Conservation (phyloP, 2,113 vertebrate genomes). For the Tiliqua scincoides region DNA sequence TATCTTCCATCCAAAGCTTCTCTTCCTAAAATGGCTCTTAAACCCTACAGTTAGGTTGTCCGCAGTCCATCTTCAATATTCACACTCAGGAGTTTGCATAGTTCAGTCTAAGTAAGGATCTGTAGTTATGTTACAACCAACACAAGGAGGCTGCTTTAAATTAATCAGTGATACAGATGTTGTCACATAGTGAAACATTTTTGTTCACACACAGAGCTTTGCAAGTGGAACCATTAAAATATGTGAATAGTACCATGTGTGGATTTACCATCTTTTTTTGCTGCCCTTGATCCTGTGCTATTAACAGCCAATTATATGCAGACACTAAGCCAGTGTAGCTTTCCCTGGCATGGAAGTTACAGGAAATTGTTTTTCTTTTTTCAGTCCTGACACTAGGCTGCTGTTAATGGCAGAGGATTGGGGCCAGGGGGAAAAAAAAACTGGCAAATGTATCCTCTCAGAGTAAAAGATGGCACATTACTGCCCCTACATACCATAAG, state of each 20-base stretch:
- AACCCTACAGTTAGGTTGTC: neutral
- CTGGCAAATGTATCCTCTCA: neutral
- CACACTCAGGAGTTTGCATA: neutral
- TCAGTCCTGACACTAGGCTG: neutral
- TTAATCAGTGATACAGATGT: neutral
- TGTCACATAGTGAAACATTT: neutral
- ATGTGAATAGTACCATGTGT: neutral
- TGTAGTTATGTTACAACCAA: neutral
- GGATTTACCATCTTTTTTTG: neutral
- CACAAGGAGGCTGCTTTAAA: neutral
- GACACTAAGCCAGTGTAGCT: neutral
- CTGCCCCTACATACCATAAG: neutral
- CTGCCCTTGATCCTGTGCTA: neutral
- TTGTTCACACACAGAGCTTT: neutral
- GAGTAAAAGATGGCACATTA: neutral
- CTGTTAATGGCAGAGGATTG: neutral
- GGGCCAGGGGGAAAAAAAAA: neutral
- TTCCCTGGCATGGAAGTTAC: neutral
- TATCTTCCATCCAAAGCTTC: neutral
- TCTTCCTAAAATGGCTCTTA: slow-evolving; percentile 8
- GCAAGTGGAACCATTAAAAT: no score
- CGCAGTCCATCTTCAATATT: slow-evolving; percentile 14
- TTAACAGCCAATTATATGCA: neutral
- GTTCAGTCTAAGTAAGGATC: neutral
- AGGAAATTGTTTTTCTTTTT: neutral